Evolutionary conservation across 2,888 invertebrate genomes (phyloP).

Genomic region (Anoplius nigerrimus): DNA sequence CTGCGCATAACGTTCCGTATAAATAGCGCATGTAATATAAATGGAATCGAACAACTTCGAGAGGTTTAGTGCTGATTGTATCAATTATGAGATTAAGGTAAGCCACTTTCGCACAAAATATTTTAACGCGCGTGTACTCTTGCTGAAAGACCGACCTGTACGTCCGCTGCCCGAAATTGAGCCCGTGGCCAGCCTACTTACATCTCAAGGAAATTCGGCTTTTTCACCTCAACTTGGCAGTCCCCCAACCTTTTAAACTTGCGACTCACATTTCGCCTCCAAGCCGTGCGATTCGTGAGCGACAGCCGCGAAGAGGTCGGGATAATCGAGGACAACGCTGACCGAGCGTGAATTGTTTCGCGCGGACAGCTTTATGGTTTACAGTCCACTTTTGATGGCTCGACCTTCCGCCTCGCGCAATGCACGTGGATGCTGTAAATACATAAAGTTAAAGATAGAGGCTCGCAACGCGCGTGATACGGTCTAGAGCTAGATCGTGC

Average conservation of each 20-base stretch:
- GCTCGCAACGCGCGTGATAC: neutral
- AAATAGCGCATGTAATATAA: no score
- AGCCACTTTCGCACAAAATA: no score
- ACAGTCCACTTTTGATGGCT: slow-evolving; percentile 17
- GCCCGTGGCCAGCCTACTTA: neutral
- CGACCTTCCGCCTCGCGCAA: slow-evolving; percentile 13
- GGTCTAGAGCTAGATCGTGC: no score
- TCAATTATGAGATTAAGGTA: no score
- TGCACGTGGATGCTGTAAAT: neutral
- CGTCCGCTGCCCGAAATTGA: neutral
- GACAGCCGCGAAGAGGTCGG: slow-evolving; percentile 21
- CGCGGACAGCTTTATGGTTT: slow-evolving; percentile 50
- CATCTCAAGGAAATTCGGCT: no score
- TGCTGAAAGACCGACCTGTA: no score
- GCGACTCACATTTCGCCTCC: neutral
- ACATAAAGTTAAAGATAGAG: neutral
- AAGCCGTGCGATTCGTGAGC: neutral
- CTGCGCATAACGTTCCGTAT: no score
- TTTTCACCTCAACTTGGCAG: neutral
- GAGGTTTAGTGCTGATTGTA: no score
- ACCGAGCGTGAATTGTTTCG: slow-evolving; percentile 47
- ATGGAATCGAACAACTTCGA: no score
- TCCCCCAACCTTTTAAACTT: neutral
- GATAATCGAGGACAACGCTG: slow-evolving; percentile 11
- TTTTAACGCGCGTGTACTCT: no score